Conservation (phyloP, 2,888 invertebrate species). For the Hyposoter didymator region DNA sequence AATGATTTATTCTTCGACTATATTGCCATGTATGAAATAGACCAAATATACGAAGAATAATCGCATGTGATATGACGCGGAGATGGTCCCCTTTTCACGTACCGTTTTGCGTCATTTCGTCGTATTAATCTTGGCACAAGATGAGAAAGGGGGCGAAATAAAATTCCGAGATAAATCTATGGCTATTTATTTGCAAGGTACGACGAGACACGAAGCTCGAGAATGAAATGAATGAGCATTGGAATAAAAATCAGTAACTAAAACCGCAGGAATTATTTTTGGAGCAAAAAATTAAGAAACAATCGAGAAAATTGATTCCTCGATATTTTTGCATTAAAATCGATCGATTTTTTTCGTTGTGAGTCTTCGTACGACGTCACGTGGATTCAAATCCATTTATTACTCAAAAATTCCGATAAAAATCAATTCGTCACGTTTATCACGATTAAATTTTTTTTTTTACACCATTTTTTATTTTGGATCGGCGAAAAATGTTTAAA, state of each 20-base stretch:
- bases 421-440: too few species aligned
- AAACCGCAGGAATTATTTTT: not conserved
- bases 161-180: conserved; percentile 36
- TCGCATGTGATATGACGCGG: conserved; percentile 76
- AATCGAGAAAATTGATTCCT: not conserved
- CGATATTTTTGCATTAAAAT: not conserved
- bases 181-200: not conserved
- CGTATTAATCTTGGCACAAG: conserved; percentile 72
- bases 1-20: not conserved
- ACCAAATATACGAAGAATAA: conserved; percentile 78
- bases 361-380: too few species aligned
- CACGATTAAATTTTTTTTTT: too few species aligned
- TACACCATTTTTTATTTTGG: too few species aligned
- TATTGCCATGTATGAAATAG: conserved; percentile 67
- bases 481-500: not conserved
- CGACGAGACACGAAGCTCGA: not conserved
- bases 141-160: conserved; percentile 32
- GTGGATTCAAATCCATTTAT: too few species aligned
- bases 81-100: conserved; percentile 70
- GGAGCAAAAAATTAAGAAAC: not conserved
- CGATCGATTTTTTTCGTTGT: too few species aligned
- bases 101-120: conserved; percentile 72
- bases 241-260: not conserved
- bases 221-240: conserved; percentile 8
- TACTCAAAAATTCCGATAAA: too few species aligned